Percentiles rank a stretch among this genome's conserved stretches.
Conservation (phyloP, 2,888 invertebrate genomes). For the Leucophora obtusa region DNA sequence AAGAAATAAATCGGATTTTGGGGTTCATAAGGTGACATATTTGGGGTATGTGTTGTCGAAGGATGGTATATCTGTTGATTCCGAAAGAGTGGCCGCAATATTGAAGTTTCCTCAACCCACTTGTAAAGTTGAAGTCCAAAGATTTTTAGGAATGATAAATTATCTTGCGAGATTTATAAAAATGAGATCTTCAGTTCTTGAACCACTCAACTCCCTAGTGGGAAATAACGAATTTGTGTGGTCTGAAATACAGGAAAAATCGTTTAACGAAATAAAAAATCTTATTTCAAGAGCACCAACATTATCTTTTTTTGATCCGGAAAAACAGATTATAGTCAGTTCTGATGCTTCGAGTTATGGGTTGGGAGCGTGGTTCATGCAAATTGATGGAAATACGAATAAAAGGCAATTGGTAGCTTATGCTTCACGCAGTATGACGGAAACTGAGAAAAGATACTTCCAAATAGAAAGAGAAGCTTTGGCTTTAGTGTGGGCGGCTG, state of each 20-base stretch:
- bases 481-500: constrained; percentile 37
- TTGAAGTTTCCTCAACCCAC: constrained; percentile 25
- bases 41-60: not conserved
- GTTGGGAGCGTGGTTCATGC: constrained; percentile 19
- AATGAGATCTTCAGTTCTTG: constrained; percentile 18
- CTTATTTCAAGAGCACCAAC: not conserved
- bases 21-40: constrained; percentile 17
- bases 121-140: constrained; percentile 32
- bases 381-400: not conserved
- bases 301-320: constrained; percentile 14
- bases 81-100: constrained; percentile 3
- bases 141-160: constrained; percentile 50
- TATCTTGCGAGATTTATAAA: constrained; percentile 21
- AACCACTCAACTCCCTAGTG: constrained; percentile 10
- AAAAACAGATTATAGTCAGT: constrained; percentile 28
- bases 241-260: constrained; percentile 12
- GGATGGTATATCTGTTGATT: constrained; percentile 12
- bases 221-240: constrained; percentile 20
- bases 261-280: constrained; percentile 13
- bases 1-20: constrained; percentile 21
- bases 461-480: constrained; percentile 40
- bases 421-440: constrained; percentile 38
- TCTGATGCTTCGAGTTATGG: constrained; percentile 34
- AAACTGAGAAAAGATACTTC: constrained; percentile 40
- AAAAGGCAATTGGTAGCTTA: constrained; percentile 25